phyloP scores from a whole-genome alignment of 2,888 invertebrate species.

The Parascotia fuliginaria region DNA sequence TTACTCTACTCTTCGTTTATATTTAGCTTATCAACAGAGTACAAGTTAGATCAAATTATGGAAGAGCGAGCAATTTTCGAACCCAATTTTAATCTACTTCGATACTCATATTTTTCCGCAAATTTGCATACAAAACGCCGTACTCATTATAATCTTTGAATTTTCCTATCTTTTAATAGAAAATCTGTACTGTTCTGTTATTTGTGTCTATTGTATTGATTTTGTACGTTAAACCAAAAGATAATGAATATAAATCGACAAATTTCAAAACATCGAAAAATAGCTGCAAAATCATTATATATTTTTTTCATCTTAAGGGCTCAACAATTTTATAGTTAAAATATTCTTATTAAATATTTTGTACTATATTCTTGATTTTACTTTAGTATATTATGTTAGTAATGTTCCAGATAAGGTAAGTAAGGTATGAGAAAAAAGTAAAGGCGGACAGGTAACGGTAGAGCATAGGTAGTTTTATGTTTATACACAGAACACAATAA shows the following conservation, averaged over 20 bases:
- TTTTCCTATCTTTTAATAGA: neutral
- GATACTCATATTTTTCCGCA: neutral
- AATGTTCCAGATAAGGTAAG: too few species aligned
- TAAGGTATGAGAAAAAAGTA: too few species aligned
- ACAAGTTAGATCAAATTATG: conserved; percentile 45
- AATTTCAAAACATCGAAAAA: too few species aligned
- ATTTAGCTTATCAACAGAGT: conserved; percentile 65
- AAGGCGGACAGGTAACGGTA: neutral
- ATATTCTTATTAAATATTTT: too few species aligned
- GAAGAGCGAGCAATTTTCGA: conserved; percentile 36
- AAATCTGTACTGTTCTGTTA: neutral
- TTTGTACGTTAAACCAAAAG: too few species aligned
- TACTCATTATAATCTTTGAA: conserved; percentile 27
- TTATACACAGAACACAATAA: conserved; percentile 32
- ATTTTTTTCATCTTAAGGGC: too few species aligned
- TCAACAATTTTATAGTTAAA: too few species aligned
- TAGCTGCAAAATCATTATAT: too few species aligned
- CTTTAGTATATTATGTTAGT: too few species aligned
- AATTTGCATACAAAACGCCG: conserved; percentile 9
- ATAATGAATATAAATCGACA: too few species aligned
- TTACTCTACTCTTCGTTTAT: conserved; percentile 61
- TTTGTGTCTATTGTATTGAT: too few species aligned
- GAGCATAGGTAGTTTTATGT: conserved; percentile 1
- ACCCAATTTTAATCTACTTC: conserved; percentile 6
- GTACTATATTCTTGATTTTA: too few species aligned